A percentile compares a stretch with the other conserved stretches of the same genome.
phyloP scores from a whole-genome alignment of 2,797 vertebrate genomes.

The Acomys russatus region DNA sequence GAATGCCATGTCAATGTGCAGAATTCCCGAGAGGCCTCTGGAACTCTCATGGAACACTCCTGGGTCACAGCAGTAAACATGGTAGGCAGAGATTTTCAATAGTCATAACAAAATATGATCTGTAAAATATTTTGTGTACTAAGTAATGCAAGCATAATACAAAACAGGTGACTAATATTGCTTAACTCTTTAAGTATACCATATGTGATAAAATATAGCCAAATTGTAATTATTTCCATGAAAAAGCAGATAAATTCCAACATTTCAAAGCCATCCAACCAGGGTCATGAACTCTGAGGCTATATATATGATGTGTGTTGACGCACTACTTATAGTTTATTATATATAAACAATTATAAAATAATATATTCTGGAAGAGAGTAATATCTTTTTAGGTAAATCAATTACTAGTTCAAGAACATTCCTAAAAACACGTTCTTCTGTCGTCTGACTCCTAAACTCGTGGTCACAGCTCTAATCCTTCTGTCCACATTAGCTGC shows the following conservation, averaged over 20 bases:
- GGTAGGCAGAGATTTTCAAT: slow-evolving; percentile 73
- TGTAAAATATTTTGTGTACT: slow-evolving; percentile 76
- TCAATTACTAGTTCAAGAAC: slow-evolving; percentile 9
- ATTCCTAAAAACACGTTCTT: slow-evolving; percentile 46
- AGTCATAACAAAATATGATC: slow-evolving; percentile 79
- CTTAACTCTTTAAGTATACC: slow-evolving; percentile 74
- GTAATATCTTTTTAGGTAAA: slow-evolving; percentile 14
- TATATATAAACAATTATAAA: slow-evolving; percentile 1
- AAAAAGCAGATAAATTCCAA: slow-evolving; percentile 68
- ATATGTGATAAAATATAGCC: slow-evolving; percentile 79
- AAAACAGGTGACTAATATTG: slow-evolving; percentile 79
- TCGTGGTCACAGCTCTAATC: neutral
- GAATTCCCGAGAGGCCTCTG: slow-evolving; percentile 48
- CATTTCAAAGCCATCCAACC: slow-evolving; percentile 42
- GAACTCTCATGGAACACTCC: neutral
- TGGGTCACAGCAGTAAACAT: slow-evolving; percentile 68
- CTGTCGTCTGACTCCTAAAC: neutral
- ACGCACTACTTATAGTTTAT: slow-evolving; percentile 47
- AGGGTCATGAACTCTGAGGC: slow-evolving; percentile 50
- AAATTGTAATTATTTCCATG: slow-evolving; percentile 79
- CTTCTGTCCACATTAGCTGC: neutral
- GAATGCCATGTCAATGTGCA: slow-evolving; percentile 30
- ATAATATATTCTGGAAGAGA: slow-evolving; percentile 4
- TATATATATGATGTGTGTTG: neutral
- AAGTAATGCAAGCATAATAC: slow-evolving; percentile 82